These are phyloP conservation scores for Cyprinella venusta DNA, from an alignment of 2,797 vertebrate species.

Conservation along the genomic window DNA sequence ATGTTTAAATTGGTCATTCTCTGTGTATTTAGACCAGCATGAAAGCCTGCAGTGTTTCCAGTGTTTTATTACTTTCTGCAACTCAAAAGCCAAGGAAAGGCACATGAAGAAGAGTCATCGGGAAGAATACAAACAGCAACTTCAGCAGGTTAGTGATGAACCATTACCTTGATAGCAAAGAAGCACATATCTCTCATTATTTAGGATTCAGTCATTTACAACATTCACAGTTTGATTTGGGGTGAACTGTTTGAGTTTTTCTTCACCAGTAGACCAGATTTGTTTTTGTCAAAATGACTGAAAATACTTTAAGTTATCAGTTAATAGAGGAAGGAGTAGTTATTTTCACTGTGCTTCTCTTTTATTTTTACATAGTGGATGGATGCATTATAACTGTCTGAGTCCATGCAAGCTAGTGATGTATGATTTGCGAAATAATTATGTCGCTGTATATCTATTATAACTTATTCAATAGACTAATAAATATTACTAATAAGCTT, in stretches of 20 bases:
- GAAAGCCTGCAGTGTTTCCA: slow-evolving; percentile 85
- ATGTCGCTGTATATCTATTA: background rate
- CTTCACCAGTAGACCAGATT: background rate
- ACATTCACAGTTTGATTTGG: background rate
- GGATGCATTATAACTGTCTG: background rate
- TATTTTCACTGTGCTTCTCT: background rate
- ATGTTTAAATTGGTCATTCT: background rate
- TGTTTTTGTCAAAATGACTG: background rate
- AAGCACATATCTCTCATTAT: background rate
- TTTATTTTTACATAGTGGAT: background rate
- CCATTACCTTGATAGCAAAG: background rate
- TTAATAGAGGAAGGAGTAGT: background rate
- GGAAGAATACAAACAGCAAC: slow-evolving; percentile 85
- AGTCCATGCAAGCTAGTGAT: background rate
- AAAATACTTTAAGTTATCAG: background rate
- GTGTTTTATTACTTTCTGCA: slow-evolving; percentile 88
- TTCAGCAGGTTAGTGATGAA: slow-evolving; percentile 74
- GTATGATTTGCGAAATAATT: background rate
- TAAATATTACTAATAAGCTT: background rate
- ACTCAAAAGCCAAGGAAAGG: slow-evolving; percentile 85
- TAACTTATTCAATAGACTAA: background rate
- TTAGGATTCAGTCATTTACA: background rate
- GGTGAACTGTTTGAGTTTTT: background rate
- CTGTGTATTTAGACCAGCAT: slow-evolving; percentile 76
- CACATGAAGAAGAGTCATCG: slow-evolving; percentile 88